These are phyloP conservation scores for Bursaphelenchus okinawaensis DNA, from an alignment of 2,888 invertebrate species.

Conservation along the genomic window DNA sequence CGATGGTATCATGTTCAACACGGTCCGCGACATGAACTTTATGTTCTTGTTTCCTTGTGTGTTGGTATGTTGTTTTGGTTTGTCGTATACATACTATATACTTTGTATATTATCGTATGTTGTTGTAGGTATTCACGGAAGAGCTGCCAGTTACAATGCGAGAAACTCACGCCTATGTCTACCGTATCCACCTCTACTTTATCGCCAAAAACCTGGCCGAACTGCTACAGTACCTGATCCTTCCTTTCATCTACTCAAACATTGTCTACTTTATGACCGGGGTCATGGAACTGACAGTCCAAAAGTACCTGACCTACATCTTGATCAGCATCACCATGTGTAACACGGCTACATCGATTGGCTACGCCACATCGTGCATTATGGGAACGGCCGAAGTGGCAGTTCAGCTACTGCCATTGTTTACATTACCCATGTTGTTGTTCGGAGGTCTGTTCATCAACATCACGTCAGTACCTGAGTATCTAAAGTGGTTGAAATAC, in stretches of 20 bases:
- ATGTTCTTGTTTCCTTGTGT: slow-evolving; percentile 67
- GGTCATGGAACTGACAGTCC: neutral
- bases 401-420: slow-evolving; percentile 15
- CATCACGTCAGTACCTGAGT: neutral
- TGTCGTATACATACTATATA: too few relatives aligned
- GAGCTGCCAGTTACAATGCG: slow-evolving; percentile 82
- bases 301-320: slow-evolving; percentile 31
- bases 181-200: slow-evolving; percentile 82
- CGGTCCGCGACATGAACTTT: slow-evolving; percentile 72
- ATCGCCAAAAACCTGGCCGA: slow-evolving; percentile 75
- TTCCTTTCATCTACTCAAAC: slow-evolving; percentile 75
- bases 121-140: slow-evolving; percentile 74
- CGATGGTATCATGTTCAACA: slow-evolving; percentile 49
- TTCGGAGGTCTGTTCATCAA: slow-evolving; percentile 13
- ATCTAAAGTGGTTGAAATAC: slow-evolving; percentile 5
- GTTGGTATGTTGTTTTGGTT: too few relatives aligned
- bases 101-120: too few relatives aligned
- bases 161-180: slow-evolving; percentile 85
- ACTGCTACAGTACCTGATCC: slow-evolving; percentile 75
- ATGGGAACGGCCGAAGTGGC: slow-evolving; percentile 30
- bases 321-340: slow-evolving; percentile 34
- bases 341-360: slow-evolving; percentile 44
- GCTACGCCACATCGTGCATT: slow-evolving; percentile 42
- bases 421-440: slow-evolving; percentile 12
- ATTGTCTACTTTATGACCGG: slow-evolving; percentile 85